Conservation (phyloP, 2,888 invertebrate genomes). For the Protophormia terraenovae region DNA sequence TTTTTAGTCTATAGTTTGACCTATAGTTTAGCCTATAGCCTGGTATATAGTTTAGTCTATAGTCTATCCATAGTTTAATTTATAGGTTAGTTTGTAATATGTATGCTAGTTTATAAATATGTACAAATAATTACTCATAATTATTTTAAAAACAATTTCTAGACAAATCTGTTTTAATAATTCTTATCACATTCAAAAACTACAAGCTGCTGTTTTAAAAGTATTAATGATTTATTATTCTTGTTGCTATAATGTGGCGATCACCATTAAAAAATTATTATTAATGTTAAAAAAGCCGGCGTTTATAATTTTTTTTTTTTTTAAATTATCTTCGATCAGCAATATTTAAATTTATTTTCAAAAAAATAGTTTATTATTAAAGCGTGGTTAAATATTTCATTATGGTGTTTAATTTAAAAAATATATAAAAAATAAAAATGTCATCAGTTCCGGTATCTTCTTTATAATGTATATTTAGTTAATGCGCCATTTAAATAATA, state of each 20-base stretch:
- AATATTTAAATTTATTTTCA: slow-evolving; percentile 4
- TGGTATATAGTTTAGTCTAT: too few relatives aligned
- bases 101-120: too few relatives aligned
- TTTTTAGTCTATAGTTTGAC: too few relatives aligned
- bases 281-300: slow-evolving; percentile 20
- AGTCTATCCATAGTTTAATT: too few relatives aligned
- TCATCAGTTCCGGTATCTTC: slow-evolving; percentile 55
- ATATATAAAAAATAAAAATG: too few relatives aligned
- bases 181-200: not conserved
- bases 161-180: not conserved
- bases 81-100: too few relatives aligned
- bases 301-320: not conserved
- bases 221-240: not conserved
- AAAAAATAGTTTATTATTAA: slow-evolving; percentile 9
- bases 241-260: not conserved
- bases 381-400: slow-evolving; percentile 26
- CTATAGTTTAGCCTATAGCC: too few relatives aligned
- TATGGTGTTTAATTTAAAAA: not conserved
- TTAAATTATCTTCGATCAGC: not conserved
- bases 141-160: not conserved
- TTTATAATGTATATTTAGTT: too few relatives aligned
- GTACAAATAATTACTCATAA: not conserved
- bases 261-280: slow-evolving; percentile 2
- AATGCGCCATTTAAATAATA: slow-evolving; percentile 39
- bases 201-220: slow-evolving; percentile 13